Percentiles rank a stretch among this genome's conserved stretches.
Evolutionary conservation across 2,113 vertebrate species (phyloP).

Genomic region (Silurus glanis): DNA sequence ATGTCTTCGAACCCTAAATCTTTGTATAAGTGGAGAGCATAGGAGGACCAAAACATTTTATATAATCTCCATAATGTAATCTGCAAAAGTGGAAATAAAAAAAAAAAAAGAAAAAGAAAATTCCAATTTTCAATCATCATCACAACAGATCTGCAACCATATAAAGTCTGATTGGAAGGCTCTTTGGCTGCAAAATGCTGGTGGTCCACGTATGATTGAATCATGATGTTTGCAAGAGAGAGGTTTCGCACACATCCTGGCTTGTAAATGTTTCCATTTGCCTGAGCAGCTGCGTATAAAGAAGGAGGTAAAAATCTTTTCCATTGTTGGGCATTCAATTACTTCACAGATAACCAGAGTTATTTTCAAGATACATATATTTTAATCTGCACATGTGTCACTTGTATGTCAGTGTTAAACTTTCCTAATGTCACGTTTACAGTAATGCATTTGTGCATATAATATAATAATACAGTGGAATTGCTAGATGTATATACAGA

Average conservation of each 20-base stretch:
- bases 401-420: background rate
- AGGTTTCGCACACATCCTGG: conserved; percentile 1
- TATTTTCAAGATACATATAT: background rate
- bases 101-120: background rate
- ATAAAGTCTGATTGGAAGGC: background rate
- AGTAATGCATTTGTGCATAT: background rate
- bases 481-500: background rate
- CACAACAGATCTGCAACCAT: conserved; percentile 14
- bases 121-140: background rate
- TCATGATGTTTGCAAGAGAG: conserved; percentile 6
- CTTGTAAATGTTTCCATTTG: conserved; percentile 31
- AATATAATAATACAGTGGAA: background rate
- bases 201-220: conserved; percentile 3
- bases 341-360: background rate
- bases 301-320: conserved; percentile 22
- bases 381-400: background rate
- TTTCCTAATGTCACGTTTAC: background rate
- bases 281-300: conserved; percentile 28
- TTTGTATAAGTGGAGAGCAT: background rate
- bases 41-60: background rate
- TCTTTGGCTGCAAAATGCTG: conserved; percentile 1
- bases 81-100: background rate
- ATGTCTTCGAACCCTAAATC: background rate
- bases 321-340: background rate
- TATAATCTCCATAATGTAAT: background rate